Evolutionary conservation across 2,888 invertebrate species (phyloP).

Genomic region (Chirona hameri): DNA sequence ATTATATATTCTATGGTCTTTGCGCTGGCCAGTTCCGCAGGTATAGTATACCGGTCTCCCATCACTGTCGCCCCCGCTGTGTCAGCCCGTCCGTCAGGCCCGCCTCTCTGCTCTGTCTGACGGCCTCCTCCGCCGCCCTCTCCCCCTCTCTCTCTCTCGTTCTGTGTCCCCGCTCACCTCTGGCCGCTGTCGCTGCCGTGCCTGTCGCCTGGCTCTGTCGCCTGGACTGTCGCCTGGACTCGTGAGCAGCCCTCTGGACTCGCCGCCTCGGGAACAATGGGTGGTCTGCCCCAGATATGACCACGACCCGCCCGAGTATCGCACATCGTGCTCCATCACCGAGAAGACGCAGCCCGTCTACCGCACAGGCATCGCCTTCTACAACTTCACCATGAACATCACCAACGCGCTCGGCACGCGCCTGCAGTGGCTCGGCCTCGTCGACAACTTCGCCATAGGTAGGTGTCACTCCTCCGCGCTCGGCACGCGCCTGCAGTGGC

Average conservation of each 20-base stretch:
- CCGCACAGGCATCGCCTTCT: background rate
- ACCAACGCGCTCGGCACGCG: conserved; percentile 10
- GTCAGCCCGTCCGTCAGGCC: too few species aligned
- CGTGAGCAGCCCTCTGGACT: background rate
- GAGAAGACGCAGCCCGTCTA: background rate
- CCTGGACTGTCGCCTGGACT: background rate
- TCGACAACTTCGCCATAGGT: conserved; percentile 22
- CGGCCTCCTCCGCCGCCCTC: too few species aligned
- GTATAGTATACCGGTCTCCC: too few species aligned
- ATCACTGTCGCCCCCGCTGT: too few species aligned
- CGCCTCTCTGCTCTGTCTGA: too few species aligned
- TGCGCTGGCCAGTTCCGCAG: too few species aligned
- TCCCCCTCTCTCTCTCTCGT: too few species aligned
- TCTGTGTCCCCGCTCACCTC: too few species aligned
- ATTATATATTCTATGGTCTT: too few species aligned
- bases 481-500: background rate
- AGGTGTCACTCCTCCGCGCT: background rate
- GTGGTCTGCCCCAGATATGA: background rate
- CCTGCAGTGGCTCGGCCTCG: background rate
- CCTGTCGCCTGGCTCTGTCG: background rate
- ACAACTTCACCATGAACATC: conserved; percentile 27
- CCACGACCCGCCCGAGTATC: background rate
- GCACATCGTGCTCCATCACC: background rate
- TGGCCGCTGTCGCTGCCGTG: background rate
- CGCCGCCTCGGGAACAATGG: background rate